Conservation (phyloP, 2,888 invertebrate genomes). For the Hydroisotoma schaefferi region DNA sequence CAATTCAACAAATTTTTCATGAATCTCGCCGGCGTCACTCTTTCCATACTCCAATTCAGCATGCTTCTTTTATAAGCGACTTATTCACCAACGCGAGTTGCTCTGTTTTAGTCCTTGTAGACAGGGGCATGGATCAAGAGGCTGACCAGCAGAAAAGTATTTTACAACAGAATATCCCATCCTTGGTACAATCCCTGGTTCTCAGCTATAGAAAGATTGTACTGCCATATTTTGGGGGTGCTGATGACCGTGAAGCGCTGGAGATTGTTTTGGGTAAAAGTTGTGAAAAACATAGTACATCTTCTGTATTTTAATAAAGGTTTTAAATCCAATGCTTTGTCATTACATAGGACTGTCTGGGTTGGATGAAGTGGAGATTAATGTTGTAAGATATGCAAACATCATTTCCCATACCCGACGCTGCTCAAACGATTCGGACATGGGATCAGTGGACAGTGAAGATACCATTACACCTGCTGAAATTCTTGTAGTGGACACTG, state of each 20-base stretch:
- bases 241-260: constrained; percentile 32
- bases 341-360: constrained; percentile 22
- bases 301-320: no score
- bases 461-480: constrained; percentile 13
- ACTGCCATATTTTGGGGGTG: constrained; percentile 37
- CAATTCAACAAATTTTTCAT: constrained; percentile 10
- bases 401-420: neutral
- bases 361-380: constrained; percentile 6
- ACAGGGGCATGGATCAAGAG: constrained; percentile 26
- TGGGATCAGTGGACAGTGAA: neutral
- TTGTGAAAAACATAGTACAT: no score
- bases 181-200: neutral
- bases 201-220: constrained; percentile 23
- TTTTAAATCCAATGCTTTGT: no score
- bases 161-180: neutral
- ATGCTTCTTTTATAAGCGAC: constrained; percentile 29
- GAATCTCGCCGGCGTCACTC: constrained; percentile 21
- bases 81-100: constrained; percentile 7
- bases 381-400: constrained; percentile 12
- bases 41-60: constrained; percentile 20
- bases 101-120: constrained; percentile 24
- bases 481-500: constrained; percentile 8
- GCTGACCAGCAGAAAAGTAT: neutral
- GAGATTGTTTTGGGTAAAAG: constrained; percentile 17
- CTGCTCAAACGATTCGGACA: neutral